phyloP scores from a whole-genome alignment of 2,888 invertebrate genomes.

The Aporophyla nigra region DNA sequence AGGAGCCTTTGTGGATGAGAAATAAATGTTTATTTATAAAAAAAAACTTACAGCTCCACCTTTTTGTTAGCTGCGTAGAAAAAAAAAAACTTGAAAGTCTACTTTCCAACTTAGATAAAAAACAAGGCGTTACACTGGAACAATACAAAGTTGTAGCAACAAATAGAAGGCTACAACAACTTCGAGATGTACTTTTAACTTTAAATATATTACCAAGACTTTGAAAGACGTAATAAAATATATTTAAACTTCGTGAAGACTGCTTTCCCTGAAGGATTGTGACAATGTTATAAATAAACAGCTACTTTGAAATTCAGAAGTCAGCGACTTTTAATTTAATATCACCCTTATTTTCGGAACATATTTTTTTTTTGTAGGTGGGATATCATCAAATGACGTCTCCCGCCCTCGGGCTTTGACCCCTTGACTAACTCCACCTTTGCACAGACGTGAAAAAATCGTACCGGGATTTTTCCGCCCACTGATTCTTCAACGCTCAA shows the following conservation, averaged over 20 bases:
- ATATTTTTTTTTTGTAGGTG: too few species aligned
- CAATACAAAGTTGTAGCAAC: constrained; percentile 14
- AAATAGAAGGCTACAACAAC: constrained; percentile 21
- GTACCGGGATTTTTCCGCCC: too few species aligned
- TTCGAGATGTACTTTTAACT: constrained; percentile 42
- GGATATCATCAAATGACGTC: too few species aligned
- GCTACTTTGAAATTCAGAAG: constrained; percentile 32
- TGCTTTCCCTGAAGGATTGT: constrained; percentile 1
- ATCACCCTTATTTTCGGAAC: neutral
- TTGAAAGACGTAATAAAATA: constrained; percentile 34
- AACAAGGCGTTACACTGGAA: constrained; percentile 20
- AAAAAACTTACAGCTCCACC: neutral
- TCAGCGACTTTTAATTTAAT: constrained; percentile 32
- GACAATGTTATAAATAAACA: constrained; percentile 29
- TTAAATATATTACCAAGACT: constrained; percentile 54
- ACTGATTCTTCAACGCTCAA: too few species aligned
- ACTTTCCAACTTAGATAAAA: neutral
- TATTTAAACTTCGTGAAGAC: constrained; percentile 15
- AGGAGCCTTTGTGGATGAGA: too few species aligned
- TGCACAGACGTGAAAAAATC: too few species aligned
- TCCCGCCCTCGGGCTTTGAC: too few species aligned
- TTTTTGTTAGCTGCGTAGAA: neutral
- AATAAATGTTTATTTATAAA: too few species aligned
- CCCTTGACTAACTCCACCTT: neutral
- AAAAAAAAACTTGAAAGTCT: neutral